Conservation (phyloP, 2,797 vertebrate genomes). For the Pipistrellus pygmaeus region DNA sequence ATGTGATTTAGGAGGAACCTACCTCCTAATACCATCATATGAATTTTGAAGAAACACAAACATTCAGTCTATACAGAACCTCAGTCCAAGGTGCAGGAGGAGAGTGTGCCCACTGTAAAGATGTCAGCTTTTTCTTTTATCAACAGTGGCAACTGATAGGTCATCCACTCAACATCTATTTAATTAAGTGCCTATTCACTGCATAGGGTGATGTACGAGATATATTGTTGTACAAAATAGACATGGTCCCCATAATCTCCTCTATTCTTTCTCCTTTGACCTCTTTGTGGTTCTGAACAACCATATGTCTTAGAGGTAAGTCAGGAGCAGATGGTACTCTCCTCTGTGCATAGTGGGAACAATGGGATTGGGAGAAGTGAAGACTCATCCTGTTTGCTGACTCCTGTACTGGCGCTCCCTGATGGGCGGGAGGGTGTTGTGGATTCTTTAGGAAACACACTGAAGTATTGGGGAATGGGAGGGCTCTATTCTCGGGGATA, state of each 20-base stretch:
- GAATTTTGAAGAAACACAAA: background rate
- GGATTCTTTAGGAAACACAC: background rate
- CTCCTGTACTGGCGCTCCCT: background rate
- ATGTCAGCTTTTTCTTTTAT: background rate
- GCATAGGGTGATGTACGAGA: background rate
- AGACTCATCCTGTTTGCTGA: background rate
- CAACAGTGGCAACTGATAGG: background rate
- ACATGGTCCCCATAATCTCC: background rate
- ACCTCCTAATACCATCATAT: background rate
- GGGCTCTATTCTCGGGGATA: background rate
- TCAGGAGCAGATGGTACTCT: background rate
- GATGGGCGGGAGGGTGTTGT: rapidly evolving
- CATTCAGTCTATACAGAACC: background rate
- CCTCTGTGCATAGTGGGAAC: background rate
- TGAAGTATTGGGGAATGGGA: background rate
- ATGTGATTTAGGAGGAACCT: background rate
- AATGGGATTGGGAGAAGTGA: background rate
- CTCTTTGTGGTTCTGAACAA: background rate
- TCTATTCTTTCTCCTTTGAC: background rate
- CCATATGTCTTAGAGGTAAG: background rate
- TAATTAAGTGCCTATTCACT: background rate
- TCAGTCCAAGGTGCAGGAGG: background rate
- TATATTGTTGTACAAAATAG: background rate
- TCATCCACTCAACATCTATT: background rate
- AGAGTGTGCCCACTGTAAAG: background rate